Percentiles rank a stretch among this genome's conserved stretches.
These are phyloP conservation scores for Rhopalosiphum padi DNA, from an alignment of 1,140 invertebrate genomes.

Conservation along the genomic window DNA sequence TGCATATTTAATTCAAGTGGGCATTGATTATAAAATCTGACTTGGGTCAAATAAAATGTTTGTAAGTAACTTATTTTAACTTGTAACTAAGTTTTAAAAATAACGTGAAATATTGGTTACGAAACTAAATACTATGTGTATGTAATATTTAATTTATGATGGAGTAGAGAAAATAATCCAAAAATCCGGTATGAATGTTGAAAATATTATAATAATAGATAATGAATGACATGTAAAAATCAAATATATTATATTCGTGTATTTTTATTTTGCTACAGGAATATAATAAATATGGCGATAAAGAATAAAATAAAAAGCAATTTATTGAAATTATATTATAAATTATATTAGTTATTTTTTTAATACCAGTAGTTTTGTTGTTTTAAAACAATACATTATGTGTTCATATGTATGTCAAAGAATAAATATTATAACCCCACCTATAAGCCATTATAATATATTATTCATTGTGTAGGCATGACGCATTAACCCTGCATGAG, in stretches of 20 bases:
- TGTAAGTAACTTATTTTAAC: not conserved
- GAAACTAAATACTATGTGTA: not conserved
- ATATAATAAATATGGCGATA: not conserved
- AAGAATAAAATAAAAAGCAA: not conserved
- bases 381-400: not conserved
- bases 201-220: constrained; percentile 29
- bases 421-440: not conserved
- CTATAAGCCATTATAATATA: not conserved
- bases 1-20: not conserved
- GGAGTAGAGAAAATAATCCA: not conserved
- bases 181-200: not conserved
- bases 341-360: not conserved
- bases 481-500: not conserved
- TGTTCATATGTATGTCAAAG: not conserved
- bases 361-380: not conserved
- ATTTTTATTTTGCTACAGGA: not conserved
- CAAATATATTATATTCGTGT: not conserved
- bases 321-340: not conserved
- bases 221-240: not conserved
- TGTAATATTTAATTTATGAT: not conserved
- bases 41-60: not conserved
- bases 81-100: not conserved
- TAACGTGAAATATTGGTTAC: not conserved
- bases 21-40: not conserved
- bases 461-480: not conserved